Conservation (phyloP, 1,140 invertebrate genomes). For the Diachasma alloeum region DNA sequence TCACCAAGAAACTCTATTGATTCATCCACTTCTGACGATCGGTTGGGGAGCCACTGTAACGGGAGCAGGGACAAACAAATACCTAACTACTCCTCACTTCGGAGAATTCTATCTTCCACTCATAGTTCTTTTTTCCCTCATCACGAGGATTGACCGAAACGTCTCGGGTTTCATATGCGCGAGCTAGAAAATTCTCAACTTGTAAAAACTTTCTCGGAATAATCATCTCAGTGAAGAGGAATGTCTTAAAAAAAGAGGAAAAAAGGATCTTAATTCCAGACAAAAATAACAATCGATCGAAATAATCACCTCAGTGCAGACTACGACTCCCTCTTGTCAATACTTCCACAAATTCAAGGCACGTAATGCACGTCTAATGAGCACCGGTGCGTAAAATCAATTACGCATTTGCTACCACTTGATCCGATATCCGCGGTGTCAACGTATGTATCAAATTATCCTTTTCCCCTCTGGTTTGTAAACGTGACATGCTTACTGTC, state of each 20-base stretch:
- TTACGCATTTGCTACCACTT: slow-evolving; percentile 11
- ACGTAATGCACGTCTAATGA: slow-evolving; percentile 4
- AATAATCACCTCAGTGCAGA: not conserved
- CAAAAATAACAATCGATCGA: not conserved
- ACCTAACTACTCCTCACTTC: slow-evolving; percentile 46
- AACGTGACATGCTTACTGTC: not conserved
- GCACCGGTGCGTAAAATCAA: slow-evolving; percentile 6
- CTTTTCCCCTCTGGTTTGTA: not conserved
- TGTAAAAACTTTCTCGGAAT: too few species aligned
- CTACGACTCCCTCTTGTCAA: not conserved
- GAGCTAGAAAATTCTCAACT: too few species aligned
- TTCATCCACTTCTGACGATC: slow-evolving; percentile 42
- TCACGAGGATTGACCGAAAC: not conserved
- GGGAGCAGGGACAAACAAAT: slow-evolving; percentile 59
- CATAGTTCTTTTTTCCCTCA: not conserved
- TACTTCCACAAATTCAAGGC: not conserved
- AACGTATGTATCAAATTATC: slow-evolving; percentile 15
- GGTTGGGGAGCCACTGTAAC: slow-evolving; percentile 29
- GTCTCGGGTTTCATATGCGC: too few species aligned
- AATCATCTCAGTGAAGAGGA: too few species aligned
- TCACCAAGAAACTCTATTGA: not conserved
- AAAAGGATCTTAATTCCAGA: too few species aligned
- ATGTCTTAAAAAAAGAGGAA: too few species aligned
- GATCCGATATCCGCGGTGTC: slow-evolving; percentile 1
- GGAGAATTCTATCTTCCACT: not conserved